Base-by-base conservation (phyloP, 2,797 vertebrate species). In the Chelonia mydas region DNA sequence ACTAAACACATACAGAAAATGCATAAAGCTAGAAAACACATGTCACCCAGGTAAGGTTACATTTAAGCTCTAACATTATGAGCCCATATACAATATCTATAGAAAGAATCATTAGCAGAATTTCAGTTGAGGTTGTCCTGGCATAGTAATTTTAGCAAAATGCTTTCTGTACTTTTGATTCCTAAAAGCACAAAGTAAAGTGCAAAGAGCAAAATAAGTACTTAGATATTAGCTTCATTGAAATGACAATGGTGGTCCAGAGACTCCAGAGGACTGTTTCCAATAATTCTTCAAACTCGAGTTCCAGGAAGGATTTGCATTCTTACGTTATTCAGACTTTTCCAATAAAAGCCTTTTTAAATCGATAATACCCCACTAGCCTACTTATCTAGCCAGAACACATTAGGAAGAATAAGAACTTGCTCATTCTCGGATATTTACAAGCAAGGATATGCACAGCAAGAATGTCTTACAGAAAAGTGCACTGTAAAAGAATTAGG, bases 201-300 rank as follows among this genome's bases (percentile, higher is more conserved):
- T 53, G 33, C 59, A 61, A 77, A 50, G 11, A 81, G 45, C 57
- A 94, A 97, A 95, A 85, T 51, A 92, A 31, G 33, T 33, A 92
- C 80, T 86, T 94, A 55, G 47, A 49, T 5, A 1, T 81, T 88
- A 45, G 37, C 93, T 88, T 84, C 87, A 83, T 86, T 87, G 88
- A 41, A 80, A 95, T 83, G 55, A 53, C 21, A 33, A 93, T 2
- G 84, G 47, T 11, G 82, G 74, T 45, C 89, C 54, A 95, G 92
- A 92, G 81, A 83, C 82, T 93, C 78, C 2, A 7, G 88, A 82
- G 37, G 31, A 94, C 54, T 23, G 89, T 82, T 96, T 95, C 90
- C 96, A 94, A 89, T 72, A 59, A 54, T 96, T 47, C 78, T 88
- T 95, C 92, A 93, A 53, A 92, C 94, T 79, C 57, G 78, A 96